Percentiles rank a stretch among this genome's conserved stretches.
These are phyloP conservation scores for Amia ocellicauda DNA, from an alignment of 2,113 vertebrate genomes.

Conservation along the genomic window DNA sequence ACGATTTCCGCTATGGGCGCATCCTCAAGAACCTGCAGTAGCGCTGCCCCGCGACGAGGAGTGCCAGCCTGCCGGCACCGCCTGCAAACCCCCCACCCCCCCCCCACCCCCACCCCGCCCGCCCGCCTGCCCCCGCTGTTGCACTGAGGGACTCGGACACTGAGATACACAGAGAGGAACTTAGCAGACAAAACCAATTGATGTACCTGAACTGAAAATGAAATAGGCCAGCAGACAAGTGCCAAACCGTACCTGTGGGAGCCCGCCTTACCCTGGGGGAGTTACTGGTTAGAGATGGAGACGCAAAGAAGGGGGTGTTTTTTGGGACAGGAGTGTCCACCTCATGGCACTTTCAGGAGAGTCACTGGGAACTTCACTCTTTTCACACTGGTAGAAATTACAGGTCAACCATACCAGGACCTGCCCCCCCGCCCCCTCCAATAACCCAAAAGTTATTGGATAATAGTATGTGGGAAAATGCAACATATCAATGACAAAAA, in stretches of 20 bases:
- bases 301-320: not conserved
- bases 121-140: no score
- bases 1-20: constrained; percentile 94
- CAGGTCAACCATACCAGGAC: not conserved
- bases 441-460: not conserved
- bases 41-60: constrained; percentile 32
- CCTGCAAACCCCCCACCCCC: no score
- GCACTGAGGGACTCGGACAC: constrained; percentile 15
- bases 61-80: constrained; percentile 8
- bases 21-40: constrained; percentile 98
- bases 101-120: no score
- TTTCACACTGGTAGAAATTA: not conserved
- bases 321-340: not conserved
- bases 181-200: constrained; percentile 16
- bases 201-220: not conserved
- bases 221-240: constrained; percentile 21
- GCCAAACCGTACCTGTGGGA: constrained; percentile 7
- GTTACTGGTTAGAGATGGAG: not conserved
- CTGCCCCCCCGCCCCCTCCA: not conserved
- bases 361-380: constrained; percentile 1
- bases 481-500: constrained; percentile 2
- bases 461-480: not conserved
- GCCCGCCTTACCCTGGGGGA: not conserved
- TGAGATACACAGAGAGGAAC: not conserved
- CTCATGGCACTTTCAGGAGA: constrained; percentile 1